These are phyloP conservation scores for Pseudomyrmex pallidus DNA, from an alignment of 1,140 invertebrate species.

Conservation along the genomic window DNA sequence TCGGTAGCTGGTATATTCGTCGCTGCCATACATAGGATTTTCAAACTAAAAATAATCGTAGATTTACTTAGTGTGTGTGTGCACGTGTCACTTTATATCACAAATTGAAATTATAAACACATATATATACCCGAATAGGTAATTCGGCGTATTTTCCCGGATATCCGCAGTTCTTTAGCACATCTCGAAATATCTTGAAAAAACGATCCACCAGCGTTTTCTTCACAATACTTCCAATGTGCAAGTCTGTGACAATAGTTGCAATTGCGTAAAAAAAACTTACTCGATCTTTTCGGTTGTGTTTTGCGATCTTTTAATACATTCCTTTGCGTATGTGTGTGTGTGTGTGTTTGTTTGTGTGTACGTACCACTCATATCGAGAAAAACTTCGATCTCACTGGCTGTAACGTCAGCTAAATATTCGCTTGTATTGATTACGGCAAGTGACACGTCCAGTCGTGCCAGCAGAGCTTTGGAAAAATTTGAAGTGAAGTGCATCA, in stretches of 20 bases:
- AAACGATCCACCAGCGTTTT: conserved; percentile 88
- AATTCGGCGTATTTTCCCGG: conserved; percentile 85
- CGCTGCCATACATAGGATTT: conserved; percentile 89
- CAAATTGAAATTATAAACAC: not conserved
- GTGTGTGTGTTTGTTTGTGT: not conserved
- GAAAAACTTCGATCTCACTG: conserved; percentile 88
- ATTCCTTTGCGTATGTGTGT: no score
- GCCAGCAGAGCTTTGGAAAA: conserved; percentile 89
- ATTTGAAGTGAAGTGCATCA: conserved; percentile 90
- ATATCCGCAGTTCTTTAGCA: conserved; percentile 87
- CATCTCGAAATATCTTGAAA: conserved; percentile 85
- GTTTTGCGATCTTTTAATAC: not conserved
- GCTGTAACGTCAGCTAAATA: conserved; percentile 81
- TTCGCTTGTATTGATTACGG: no score
- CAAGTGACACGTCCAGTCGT: conserved; percentile 81
- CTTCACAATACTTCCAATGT: conserved; percentile 88
- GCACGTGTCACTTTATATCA: not conserved
- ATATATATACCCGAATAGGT: conserved; percentile 83
- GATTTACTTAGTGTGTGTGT: not conserved
- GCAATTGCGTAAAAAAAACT: no score
- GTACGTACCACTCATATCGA: conserved; percentile 89
- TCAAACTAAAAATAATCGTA: conserved; percentile 85
- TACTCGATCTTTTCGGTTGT: no score
- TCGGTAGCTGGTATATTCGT: conserved; percentile 87
- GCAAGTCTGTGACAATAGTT: conserved; percentile 87